Percentiles rank a stretch among this genome's conserved stretches.
Conservation (phyloP, 1,140 invertebrate species). For the Venustaconcha ellipsiformis region DNA sequence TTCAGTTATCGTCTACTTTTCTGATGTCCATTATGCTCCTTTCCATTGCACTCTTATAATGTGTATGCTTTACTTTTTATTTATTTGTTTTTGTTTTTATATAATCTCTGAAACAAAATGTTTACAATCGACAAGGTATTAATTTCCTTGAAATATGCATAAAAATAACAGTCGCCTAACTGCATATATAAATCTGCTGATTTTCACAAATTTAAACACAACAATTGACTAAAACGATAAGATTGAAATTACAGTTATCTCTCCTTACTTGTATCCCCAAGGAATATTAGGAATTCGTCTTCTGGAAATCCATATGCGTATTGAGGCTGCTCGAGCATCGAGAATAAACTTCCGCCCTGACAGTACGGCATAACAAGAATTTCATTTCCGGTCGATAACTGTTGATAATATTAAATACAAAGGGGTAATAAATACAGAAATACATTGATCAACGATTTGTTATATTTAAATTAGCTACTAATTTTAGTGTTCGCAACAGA, state of each 20-base stretch:
- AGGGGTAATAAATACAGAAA: no score
- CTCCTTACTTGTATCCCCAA: constrained; percentile 79
- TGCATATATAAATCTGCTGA: no score
- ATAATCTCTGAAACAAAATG: neutral
- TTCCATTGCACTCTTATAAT: neutral
- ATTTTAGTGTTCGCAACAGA: no score
- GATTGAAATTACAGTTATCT: neutral
- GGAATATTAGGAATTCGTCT: constrained; percentile 89
- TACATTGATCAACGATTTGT: no score
- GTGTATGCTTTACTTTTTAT: no score
- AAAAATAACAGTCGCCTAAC: neutral
- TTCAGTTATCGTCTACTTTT: no score
- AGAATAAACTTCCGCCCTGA: constrained; percentile 87
- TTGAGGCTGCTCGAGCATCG: constrained; percentile 95
- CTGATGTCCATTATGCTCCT: no score
- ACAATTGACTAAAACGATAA: no score
- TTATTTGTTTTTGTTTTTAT: neutral
- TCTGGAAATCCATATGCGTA: constrained; percentile 95
- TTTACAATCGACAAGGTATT: no score
- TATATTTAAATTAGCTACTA: no score
- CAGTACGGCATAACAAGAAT: constrained; percentile 98
- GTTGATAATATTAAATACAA: no score
- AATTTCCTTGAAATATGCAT: neutral
- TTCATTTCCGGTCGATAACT: constrained; percentile 77
- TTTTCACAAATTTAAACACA: no score